Percentiles rank a stretch among this genome's conserved stretches.
phyloP scores from a whole-genome alignment of 1,140 invertebrate genomes.

The Oncopeltus fasciatus region DNA sequence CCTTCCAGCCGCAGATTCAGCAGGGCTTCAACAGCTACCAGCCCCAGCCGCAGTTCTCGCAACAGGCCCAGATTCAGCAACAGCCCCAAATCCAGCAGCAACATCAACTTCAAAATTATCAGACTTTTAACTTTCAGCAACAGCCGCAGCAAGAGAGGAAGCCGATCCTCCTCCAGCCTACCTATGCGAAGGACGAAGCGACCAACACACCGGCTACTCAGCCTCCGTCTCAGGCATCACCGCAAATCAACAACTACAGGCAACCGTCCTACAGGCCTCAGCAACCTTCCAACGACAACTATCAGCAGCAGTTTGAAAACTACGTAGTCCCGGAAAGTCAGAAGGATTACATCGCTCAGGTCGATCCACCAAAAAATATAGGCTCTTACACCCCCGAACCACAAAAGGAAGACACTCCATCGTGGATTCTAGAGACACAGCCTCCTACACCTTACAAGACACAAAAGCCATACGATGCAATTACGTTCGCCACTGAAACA shows the following conservation, averaged over 20 bases:
- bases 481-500: slow-evolving; percentile 14
- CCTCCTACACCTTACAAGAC: slow-evolving; percentile 31
- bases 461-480: slow-evolving; percentile 17
- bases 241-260: slow-evolving; percentile 18
- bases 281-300: slow-evolving; percentile 10
- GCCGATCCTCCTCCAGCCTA: slow-evolving; percentile 8
- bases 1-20: not conserved
- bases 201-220: slow-evolving; percentile 25
- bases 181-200: not conserved
- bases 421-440: slow-evolving; percentile 29
- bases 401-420: slow-evolving; percentile 28
- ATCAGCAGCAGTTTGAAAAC: slow-evolving; percentile 22
- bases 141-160: slow-evolving; percentile 20
- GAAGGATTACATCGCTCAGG: slow-evolving; percentile 14
- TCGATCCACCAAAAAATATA: slow-evolving; percentile 10
- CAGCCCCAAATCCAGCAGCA: slow-evolving; percentile 22
- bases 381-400: slow-evolving; percentile 28
- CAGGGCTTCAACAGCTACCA: not conserved
- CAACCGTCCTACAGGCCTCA: slow-evolving; percentile 20
- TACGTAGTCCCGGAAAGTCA: slow-evolving; percentile 24
- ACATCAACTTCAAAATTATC: too few relatives aligned
- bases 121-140: slow-evolving; percentile 2
- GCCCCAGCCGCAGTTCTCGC: not conserved
- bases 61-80: slow-evolving; percentile 15
- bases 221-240: not conserved